phyloP scores from a whole-genome alignment of 2,113 vertebrate genomes.

The Myiopsitta monachus region DNA sequence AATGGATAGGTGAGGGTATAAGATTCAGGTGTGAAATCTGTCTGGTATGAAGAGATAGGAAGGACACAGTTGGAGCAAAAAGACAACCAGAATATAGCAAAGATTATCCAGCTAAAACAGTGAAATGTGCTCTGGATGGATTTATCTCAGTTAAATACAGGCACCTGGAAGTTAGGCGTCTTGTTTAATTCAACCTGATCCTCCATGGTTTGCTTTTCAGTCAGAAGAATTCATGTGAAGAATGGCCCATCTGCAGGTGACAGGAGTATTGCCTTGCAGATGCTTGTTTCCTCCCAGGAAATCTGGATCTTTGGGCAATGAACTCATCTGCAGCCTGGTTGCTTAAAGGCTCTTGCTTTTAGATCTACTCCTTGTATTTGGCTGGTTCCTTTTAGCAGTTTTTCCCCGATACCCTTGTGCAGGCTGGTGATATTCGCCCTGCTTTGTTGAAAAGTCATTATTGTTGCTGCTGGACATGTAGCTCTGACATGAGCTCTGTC shows the following conservation, averaged over 20 bases:
- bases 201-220: background rate
- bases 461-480: background rate
- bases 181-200: background rate
- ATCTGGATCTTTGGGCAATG: background rate
- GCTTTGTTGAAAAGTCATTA: background rate
- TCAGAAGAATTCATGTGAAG: background rate
- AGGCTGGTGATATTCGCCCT: background rate
- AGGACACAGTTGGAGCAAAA: background rate
- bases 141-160: background rate
- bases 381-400: background rate
- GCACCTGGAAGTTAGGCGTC: background rate
- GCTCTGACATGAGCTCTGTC: background rate
- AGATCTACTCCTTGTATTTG: background rate
- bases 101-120: background rate
- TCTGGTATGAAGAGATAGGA: background rate
- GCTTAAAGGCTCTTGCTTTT: background rate
- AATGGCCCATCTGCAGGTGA: background rate
- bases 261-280: background rate
- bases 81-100: background rate
- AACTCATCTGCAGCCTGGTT: background rate
- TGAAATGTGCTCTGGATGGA: background rate
- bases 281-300: background rate
- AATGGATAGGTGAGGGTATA: background rate
- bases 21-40: background rate
- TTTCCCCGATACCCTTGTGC: background rate